Evolutionary conservation across 2,113 vertebrate species (phyloP), one percentile per base, ranked within the genome.

Genomic region (Pterocles burchelli): DNA sequence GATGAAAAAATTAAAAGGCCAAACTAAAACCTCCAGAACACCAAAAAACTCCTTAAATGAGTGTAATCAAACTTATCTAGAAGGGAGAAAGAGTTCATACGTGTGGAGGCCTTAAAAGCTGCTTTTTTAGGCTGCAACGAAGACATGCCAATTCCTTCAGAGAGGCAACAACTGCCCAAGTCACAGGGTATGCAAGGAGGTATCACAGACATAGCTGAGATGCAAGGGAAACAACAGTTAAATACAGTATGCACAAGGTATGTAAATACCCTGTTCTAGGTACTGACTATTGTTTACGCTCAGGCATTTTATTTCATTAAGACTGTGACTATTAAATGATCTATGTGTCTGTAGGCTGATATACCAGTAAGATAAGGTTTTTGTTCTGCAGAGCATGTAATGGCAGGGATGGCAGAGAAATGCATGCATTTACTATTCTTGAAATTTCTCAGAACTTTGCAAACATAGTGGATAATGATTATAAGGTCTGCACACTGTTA

Each of bases 171-270:
- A 20, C 41, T 65, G 58, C 46, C 57, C 54, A 74, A 36, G 55
- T 26, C 58, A 34, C 3, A 8, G 33, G 5, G 12, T 26, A 26
- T 20, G 26, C 12, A 15, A 0, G 3, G 8, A 72, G 11, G 22
- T 55, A 73, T 55, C 17, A 36, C 22, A 70, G 38, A 41, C 41
- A 41, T 13, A 87, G 24, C 41, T 49, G 31, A 88, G 38, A 49
- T n/a, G 28, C 29, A 18, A 5, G 48, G 22, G 34, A 59, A 58
- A 29, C 36, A 80, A 61, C 8, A 61, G 10, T 15, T 28, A 73
- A 81, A 85, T 17, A 57, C 14, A 43, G 5, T 5, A 29, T 19
- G 28, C 14, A 68, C 7, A 24, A 86, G 36, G 2, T 33, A 45
- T 10, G 10, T 41, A 29, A 72, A 63, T 28, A 81, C 9, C 13